Conservation (phyloP, 2,797 vertebrate genomes). For the Crocodylus rhombifer region DNA sequence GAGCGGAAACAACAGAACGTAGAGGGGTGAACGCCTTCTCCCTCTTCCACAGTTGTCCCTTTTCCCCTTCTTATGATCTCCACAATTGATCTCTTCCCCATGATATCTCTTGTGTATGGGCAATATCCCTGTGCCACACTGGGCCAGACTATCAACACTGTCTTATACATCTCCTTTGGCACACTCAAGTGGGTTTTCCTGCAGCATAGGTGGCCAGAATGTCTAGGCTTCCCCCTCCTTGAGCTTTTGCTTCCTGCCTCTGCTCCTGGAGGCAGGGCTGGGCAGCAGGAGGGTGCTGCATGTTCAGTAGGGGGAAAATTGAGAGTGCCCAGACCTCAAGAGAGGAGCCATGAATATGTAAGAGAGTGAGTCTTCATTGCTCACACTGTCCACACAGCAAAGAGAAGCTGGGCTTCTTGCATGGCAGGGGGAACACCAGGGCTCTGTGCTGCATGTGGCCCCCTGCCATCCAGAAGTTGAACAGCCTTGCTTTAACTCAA, state of each 20-base stretch:
- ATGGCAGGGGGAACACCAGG: not conserved
- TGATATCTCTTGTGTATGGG: not conserved
- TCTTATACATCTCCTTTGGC: not conserved
- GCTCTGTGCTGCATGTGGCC: not conserved
- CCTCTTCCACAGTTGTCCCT: not conserved
- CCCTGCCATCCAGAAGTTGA: rapidly evolving
- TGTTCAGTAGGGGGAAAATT: too few species aligned
- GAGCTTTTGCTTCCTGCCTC: too few species aligned
- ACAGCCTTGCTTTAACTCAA: not conserved
- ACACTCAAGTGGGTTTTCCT: not conserved
- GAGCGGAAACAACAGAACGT: not conserved
- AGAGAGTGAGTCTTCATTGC: too few species aligned
- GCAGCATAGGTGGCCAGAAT: too few species aligned
- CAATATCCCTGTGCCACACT: not conserved
- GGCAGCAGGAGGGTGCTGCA: too few species aligned
- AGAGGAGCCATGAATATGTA: too few species aligned
- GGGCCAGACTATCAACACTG: not conserved
- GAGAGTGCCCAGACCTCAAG: too few species aligned
- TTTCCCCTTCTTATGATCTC: not conserved
- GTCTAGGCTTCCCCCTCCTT: too few species aligned
- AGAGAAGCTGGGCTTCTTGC: not conserved
- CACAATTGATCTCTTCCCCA: not conserved
- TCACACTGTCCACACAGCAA: not conserved
- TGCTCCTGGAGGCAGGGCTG: too few species aligned
- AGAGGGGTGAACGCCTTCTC: not conserved